Percentiles rank a stretch among this genome's conserved stretches.
Conservation (phyloP, 2,113 vertebrate genomes). For the Daubentonia madagascariensis region DNA sequence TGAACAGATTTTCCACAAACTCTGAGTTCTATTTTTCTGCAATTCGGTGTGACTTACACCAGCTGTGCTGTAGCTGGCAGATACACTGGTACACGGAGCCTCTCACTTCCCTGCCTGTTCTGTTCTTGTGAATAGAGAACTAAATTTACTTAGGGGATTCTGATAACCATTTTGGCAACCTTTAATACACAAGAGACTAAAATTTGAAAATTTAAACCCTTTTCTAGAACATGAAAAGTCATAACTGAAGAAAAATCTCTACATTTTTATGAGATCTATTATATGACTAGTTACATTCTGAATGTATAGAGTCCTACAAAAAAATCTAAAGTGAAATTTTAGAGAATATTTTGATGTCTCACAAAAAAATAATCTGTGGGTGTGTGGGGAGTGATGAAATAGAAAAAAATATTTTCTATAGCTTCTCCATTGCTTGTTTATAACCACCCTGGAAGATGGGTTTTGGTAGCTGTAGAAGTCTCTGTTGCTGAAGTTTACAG, state of each 20-base stretch:
- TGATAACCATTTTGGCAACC: constrained; percentile 35
- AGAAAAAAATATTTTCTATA: background rate
- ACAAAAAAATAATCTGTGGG: constrained; percentile 24
- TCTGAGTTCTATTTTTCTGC: constrained; percentile 11
- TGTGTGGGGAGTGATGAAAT: background rate
- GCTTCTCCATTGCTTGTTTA: background rate
- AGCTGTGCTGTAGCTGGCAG: constrained; percentile 65
- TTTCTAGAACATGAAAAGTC: background rate
- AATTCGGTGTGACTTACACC: constrained; percentile 1
- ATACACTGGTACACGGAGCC: background rate
- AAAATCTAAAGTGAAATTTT: background rate
- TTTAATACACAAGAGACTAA: background rate
- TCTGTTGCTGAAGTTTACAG: background rate
- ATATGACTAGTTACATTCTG: background rate
- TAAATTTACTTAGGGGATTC: constrained; percentile 63
- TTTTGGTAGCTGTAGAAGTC: background rate
- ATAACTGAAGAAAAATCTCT: background rate
- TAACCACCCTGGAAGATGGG: background rate
- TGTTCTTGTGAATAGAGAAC: constrained; percentile 58
- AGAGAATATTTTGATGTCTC: constrained; percentile 4
- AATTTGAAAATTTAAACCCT: background rate
- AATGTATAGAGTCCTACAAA: background rate
- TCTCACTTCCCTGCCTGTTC: constrained; percentile 50
- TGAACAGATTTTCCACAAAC: constrained; percentile 56
- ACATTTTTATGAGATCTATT: background rate